phyloP scores from a whole-genome alignment of 2,888 invertebrate species.

The Selenia dentaria region DNA sequence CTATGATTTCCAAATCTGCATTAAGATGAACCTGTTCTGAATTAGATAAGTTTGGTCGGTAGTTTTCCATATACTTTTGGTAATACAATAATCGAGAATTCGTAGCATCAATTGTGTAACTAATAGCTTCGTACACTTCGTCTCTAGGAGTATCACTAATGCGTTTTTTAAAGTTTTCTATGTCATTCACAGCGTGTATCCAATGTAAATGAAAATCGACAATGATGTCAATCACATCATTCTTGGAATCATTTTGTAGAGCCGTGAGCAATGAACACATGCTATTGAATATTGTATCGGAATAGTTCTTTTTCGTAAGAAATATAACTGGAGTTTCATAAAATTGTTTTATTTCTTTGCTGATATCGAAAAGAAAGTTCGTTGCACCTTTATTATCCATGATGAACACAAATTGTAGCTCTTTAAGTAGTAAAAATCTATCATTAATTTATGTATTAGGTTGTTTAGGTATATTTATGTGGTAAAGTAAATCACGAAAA shows the following conservation, averaged over 20 bases:
- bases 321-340: constrained; percentile 71
- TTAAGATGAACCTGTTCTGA: constrained; percentile 49
- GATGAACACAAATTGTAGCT: too few species aligned
- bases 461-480: too few species aligned
- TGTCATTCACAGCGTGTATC: constrained; percentile 63
- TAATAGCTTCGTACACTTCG: constrained; percentile 57
- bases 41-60: constrained; percentile 47
- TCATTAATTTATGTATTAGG: too few species aligned
- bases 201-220: constrained; percentile 72
- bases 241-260: constrained; percentile 44
- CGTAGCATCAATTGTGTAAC: constrained; percentile 65
- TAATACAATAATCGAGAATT: constrained; percentile 61
- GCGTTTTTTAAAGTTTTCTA: constrained; percentile 56
- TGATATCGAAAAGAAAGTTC: constrained; percentile 63
- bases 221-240: constrained; percentile 54
- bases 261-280: constrained; percentile 58
- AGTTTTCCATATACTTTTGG: constrained; percentile 58
- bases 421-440: too few species aligned
- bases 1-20: constrained; percentile 70
- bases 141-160: constrained; percentile 49
- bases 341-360: constrained; percentile 66
- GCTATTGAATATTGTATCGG: constrained; percentile 60
- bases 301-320: constrained; percentile 64
- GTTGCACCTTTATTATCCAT: constrained; percentile 13
- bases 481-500: too few species aligned